Evolutionary conservation across 1,140 invertebrate species (phyloP).

Genomic region (Callitettix versicolor): DNA sequence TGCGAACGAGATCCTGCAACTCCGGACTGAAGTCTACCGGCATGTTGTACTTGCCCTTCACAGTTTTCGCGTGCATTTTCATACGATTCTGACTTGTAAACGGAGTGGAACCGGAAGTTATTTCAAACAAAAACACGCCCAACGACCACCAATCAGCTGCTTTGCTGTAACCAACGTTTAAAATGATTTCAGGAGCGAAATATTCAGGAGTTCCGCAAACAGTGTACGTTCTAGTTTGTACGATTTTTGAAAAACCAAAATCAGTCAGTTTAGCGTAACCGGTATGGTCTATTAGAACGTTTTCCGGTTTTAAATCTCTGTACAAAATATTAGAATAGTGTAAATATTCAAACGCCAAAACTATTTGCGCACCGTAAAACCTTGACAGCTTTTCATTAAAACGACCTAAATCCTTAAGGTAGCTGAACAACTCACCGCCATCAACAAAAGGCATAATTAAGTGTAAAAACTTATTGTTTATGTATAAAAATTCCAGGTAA

Average conservation of each 20-base stretch:
- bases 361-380: conserved; percentile 90
- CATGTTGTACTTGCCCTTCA: conserved; percentile 60
- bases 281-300: conserved; percentile 72
- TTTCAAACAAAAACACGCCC: conserved; percentile 77
- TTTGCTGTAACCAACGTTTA: conserved; percentile 90
- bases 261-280: conserved; percentile 50
- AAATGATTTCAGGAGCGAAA: conserved; percentile 86
- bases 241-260: conserved; percentile 26
- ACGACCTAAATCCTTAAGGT: conserved; percentile 55
- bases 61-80: conserved; percentile 84
- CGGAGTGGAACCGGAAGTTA: conserved; percentile 72
- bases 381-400: conserved; percentile 72
- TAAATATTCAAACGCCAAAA: conserved; percentile 86
- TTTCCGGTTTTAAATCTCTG: conserved; percentile 93
- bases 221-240: conserved; percentile 60
- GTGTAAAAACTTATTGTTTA: conserved; percentile 79
- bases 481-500: conserved; percentile 70
- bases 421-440: conserved; percentile 76
- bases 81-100: conserved; percentile 75
- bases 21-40: conserved; percentile 57
- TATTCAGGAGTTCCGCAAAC: conserved; percentile 95
- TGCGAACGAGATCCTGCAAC: conserved; percentile 78
- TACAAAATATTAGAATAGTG: conserved; percentile 85
- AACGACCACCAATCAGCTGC: conserved; percentile 96
- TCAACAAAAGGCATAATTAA: conserved; percentile 67